A percentile compares a stretch with the other conserved stretches of the same genome.
Conservation (phyloP, 2,888 invertebrate species). For the Ophion slaviceki region DNA sequence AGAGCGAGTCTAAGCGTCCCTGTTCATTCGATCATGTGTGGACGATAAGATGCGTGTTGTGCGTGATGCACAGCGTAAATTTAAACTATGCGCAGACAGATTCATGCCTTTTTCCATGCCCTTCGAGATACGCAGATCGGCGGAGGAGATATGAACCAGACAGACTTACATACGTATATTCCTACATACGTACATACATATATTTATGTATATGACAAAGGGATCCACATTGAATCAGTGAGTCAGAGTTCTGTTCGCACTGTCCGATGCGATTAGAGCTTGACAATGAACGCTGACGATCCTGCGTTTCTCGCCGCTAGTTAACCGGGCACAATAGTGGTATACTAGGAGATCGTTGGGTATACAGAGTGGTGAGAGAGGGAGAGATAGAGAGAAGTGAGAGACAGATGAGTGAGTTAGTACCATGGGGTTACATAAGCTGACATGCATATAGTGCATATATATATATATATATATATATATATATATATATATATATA, state of each 20-base stretch:
- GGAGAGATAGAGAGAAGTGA: slow-evolving; percentile 20
- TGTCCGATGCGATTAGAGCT: slow-evolving; percentile 79
- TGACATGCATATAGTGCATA: slow-evolving; percentile 32
- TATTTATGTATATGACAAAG: slow-evolving; percentile 49
- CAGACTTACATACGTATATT: slow-evolving; percentile 17
- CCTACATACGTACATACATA: background rate
- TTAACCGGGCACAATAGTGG: slow-evolving; percentile 73
- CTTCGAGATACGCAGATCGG: slow-evolving; percentile 34
- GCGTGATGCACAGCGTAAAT: slow-evolving; percentile 12
- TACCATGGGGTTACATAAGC: slow-evolving; percentile 42
- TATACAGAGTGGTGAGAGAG: slow-evolving; percentile 40
- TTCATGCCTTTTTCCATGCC: slow-evolving; percentile 25
- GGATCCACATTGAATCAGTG: slow-evolving; percentile 66
- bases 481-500: slow-evolving; percentile 1
- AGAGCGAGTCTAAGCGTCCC: background rate
- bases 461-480: background rate
- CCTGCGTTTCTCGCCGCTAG: slow-evolving; percentile 74
- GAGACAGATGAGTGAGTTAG: slow-evolving; percentile 38
- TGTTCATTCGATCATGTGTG: background rate
- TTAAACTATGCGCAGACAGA: slow-evolving; percentile 12
- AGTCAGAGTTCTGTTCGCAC: slow-evolving; percentile 71
- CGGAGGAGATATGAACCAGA: slow-evolving; percentile 35
- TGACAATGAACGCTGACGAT: slow-evolving; percentile 80
- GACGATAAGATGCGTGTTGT: background rate
- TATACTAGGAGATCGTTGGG: slow-evolving; percentile 50